Evolutionary conservation across 2,113 vertebrate genomes (phyloP).

Genomic region (Engystomops pustulosus): DNA sequence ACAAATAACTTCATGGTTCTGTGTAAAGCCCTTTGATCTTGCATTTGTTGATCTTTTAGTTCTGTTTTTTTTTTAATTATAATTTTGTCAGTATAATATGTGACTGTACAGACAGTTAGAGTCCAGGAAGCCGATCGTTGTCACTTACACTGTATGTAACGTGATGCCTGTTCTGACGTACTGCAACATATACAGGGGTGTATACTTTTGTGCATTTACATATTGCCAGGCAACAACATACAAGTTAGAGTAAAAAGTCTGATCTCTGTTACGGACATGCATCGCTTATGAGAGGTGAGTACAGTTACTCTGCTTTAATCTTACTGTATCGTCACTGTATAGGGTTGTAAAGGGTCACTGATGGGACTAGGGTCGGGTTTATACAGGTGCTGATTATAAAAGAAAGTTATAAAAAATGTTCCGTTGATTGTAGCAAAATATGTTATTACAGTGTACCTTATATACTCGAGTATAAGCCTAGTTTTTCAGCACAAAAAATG

Average conservation of each 20-base stretch:
- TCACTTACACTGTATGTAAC: not conserved
- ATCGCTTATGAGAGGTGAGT: conserved; percentile 4
- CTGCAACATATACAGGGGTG: not conserved
- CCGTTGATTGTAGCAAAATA: no score
- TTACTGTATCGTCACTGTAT: not conserved
- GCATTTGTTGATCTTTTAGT: not conserved
- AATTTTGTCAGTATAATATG: not conserved
- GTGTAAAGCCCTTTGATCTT: not conserved
- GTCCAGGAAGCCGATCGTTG: not conserved
- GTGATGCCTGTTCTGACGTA: not conserved
- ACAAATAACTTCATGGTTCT: not conserved
- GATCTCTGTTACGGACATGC: not conserved
- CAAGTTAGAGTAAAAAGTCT: conserved; percentile 8
- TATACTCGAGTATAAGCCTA: no score
- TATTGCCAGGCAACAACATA: conserved; percentile 31
- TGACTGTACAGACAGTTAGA: not conserved
- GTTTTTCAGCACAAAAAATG: no score
- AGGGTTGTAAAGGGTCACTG: not conserved
- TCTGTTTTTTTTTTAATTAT: not conserved
- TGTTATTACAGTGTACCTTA: no score
- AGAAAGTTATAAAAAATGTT: no score
- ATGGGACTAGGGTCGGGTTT: not conserved
- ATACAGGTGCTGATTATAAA: not conserved
- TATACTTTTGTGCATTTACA: not conserved
- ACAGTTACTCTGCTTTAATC: not conserved